Conservation (phyloP, 2,797 vertebrate species). For the Typhlichthys eigenmanni region DNA sequence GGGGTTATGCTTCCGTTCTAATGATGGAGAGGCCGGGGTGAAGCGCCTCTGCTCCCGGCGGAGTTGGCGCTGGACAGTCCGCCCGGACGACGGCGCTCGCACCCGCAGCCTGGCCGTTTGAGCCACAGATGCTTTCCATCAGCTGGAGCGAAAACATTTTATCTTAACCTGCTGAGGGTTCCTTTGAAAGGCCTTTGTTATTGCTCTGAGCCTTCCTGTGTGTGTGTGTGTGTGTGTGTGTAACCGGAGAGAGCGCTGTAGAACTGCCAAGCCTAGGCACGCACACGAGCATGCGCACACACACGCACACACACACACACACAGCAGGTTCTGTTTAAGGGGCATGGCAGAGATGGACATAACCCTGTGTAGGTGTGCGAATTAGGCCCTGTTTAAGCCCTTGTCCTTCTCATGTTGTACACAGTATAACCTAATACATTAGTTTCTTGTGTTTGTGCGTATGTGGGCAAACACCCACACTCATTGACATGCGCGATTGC, state of each 20-base stretch:
- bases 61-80: conserved; percentile 42
- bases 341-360: conserved; percentile 54
- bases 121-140: conserved; percentile 79
- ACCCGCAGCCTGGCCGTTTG: conserved; percentile 57
- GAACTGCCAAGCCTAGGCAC: conserved; percentile 62
- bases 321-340: conserved; percentile 76
- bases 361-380: conserved; percentile 30
- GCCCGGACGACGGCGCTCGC: conserved; percentile 45
- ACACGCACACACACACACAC: conserved; percentile 40
- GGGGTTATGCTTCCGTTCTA: too few relatives aligned
- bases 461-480: conserved; percentile 15
- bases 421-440: conserved; percentile 18
- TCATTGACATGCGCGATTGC: conserved; percentile 12
- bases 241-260: conserved; percentile 72
- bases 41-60: conserved; percentile 27
- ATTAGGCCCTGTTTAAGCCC: conserved; percentile 31
- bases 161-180: conserved; percentile 76
- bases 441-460: conserved; percentile 12
- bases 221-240: conserved; percentile 71
- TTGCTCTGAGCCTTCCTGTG: conserved; percentile 77
- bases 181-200: conserved; percentile 77
- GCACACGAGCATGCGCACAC: conserved; percentile 6
- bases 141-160: conserved; percentile 76
- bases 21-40: too few relatives aligned
- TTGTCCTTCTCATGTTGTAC: conserved; percentile 35